A percentile compares a stretch with the other conserved stretches of the same genome.
These are phyloP conservation scores for Hydrocynus forskahlii DNA, from an alignment of 2,797 vertebrate genomes.

Conservation along the genomic window DNA sequence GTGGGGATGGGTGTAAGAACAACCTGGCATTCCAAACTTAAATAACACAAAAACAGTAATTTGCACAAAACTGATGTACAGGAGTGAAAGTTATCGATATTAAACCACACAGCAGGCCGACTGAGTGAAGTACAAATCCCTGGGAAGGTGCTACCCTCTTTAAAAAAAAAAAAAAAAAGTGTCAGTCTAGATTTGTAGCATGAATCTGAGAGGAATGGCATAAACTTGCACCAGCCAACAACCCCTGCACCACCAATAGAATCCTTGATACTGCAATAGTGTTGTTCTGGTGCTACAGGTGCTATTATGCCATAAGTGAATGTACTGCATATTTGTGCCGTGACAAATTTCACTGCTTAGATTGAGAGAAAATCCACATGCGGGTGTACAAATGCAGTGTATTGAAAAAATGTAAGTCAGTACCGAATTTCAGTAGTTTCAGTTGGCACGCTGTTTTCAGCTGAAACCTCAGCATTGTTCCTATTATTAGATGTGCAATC, in stretches of 20 bases:
- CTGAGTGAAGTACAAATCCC: not conserved
- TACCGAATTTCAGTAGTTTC: too few relatives aligned
- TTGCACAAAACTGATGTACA: conserved; percentile 47
- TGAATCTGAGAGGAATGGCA: not conserved
- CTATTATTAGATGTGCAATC: too few relatives aligned
- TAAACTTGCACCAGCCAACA: not conserved
- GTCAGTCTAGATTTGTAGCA: not conserved
- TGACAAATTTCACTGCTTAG: too few relatives aligned
- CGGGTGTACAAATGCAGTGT: too few relatives aligned
- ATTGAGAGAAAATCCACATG: too few relatives aligned
- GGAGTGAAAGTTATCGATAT: not conserved
- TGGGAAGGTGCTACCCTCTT: not conserved
- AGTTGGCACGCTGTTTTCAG: too few relatives aligned
- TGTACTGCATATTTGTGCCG: too few relatives aligned
- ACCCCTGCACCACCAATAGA: not conserved
- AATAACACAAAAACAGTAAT: conserved; percentile 42
- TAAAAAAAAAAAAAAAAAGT: not conserved
- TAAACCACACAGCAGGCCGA: not conserved
- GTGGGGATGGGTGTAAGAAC: not conserved
- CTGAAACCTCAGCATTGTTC: too few relatives aligned
- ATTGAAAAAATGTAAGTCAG: too few relatives aligned
- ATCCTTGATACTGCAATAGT: not conserved
- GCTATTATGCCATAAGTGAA: too few relatives aligned
- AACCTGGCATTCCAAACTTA: conserved; percentile 74
- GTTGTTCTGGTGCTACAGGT: too few relatives aligned